Base-by-base conservation (phyloP, 2,888 invertebrate genomes). In the Sesia apiformis region DNA sequence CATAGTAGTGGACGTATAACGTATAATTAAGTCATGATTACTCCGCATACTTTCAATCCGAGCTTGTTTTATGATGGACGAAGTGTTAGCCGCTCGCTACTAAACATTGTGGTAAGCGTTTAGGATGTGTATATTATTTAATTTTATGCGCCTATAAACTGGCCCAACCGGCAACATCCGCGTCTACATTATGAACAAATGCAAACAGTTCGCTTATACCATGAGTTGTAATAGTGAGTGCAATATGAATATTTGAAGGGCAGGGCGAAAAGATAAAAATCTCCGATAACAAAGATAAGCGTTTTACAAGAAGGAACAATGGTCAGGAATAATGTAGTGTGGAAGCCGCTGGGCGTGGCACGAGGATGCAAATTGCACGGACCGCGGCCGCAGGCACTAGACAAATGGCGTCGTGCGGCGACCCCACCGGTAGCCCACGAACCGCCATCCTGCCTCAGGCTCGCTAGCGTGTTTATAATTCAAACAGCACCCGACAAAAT, bases 391-490 rank as follows among this genome's bases (percentile, higher is more conserved):
- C 64, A 59, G 81, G 86, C 81, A 65, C 63, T 78, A 79, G 84
- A 83, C 84, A 81, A 83, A 83, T 84, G 77, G 82, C 75, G 70
- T 83, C 87, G 85, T 86, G 87, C 72, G 72, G 59, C 78, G 84
- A 80, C 84, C 86, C 74, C 84, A 82, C 85, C 87, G 76, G 87
- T 86, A 88, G 86, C 85, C 68, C 84, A 83, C 84, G 84, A 75
- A 67, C 70, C 62, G 56, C 70, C 62, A 55, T 57, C 57, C 56
- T 57, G 72, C 74, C 72, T 52, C 60, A 57, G 68, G 74, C 67
- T 38, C 60, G 64, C 64, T 43, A 56, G 57, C 58, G 64, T 62
- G 70, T 65, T 72, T 70, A 69, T 70, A 70, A 72, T 72, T 67
- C 70, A 64, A 65, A 63, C 62, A 58, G 61, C 60, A 58, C 62